phyloP scores from a whole-genome alignment of 2,888 invertebrate species.

The Imbricaverruca yamaguchii region DNA sequence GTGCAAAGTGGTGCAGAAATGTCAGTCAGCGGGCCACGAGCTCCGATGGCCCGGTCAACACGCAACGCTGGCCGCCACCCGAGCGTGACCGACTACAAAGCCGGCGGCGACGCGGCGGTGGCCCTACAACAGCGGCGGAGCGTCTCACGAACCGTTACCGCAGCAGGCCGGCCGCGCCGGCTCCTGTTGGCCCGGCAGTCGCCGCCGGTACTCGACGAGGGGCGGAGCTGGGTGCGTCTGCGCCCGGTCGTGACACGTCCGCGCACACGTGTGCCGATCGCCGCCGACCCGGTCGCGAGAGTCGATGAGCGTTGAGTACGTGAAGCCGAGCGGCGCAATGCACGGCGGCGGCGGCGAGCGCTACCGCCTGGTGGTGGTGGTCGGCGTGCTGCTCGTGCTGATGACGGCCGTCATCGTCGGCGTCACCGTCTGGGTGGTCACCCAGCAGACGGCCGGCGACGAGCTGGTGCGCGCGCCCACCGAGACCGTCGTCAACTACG shows the following conservation, averaged over 20 bases:
- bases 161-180: no score
- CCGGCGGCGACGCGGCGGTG: neutral
- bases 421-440: constrained; percentile 20
- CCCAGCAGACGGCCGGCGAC: neutral
- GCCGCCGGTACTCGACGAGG: neutral
- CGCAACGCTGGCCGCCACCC: neutral
- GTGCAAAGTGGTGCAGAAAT: neutral
- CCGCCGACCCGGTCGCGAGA: no score
- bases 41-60: neutral
- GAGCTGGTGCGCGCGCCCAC: neutral
- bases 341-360: neutral
- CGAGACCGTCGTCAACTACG: constrained; percentile 8
- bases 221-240: neutral
- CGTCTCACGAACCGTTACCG: neutral
- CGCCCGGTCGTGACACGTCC: no score
- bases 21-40: neutral
- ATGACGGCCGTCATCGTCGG: constrained; percentile 19
- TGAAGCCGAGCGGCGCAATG: no score
- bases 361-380: constrained; percentile 12
- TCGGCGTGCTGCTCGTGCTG: neutral
- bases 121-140: neutral
- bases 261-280: no score
- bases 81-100: neutral
- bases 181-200: neutral
- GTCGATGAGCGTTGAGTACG: neutral